Evolutionary conservation across 2,888 invertebrate species (phyloP).

Genomic region (Agonopterix subpropinquella): DNA sequence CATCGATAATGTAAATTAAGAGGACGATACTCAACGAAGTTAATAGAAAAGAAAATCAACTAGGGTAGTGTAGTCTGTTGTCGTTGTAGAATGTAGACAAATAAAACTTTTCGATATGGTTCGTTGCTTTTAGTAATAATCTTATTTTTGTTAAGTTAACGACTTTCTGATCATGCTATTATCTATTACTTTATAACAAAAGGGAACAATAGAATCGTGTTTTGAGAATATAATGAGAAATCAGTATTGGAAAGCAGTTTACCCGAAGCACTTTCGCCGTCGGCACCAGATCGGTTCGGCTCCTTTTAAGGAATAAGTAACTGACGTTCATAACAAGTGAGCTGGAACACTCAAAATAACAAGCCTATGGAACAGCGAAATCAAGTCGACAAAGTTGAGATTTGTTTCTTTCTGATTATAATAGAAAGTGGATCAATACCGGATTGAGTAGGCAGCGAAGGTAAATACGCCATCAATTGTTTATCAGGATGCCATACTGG

Average conservation of each 20-base stretch:
- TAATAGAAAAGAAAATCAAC: too few relatives aligned
- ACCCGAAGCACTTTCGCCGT: conserved; percentile 17
- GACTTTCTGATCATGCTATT: conserved; percentile 1
- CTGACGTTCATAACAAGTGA: conserved; percentile 4
- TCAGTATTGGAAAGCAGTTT: conserved; percentile 15
- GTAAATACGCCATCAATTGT: too few relatives aligned
- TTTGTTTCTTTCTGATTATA: not conserved
- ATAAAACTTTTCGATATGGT: not conserved
- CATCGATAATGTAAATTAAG: too few relatives aligned
- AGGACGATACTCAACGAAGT: too few relatives aligned
- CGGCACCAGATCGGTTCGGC: conserved; percentile 16
- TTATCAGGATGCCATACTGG: too few relatives aligned
- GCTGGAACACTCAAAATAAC: not conserved
- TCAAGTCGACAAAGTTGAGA: not conserved
- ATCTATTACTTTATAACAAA: not conserved
- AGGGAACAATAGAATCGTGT: conserved; percentile 9
- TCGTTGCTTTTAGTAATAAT: not conserved
- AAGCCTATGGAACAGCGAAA: not conserved
- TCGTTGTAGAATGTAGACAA: too few relatives aligned
- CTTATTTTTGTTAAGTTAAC: not conserved
- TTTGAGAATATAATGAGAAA: conserved; percentile 8
- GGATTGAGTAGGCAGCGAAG: too few relatives aligned
- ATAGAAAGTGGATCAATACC: not conserved
- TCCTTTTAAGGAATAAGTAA: conserved; percentile 23
- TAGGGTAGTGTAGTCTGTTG: too few relatives aligned